A percentile compares a stretch with the other conserved stretches of the same genome.
Evolutionary conservation across 2,797 vertebrate genomes (phyloP).

Genomic region (Intellagama lesueurii): DNA sequence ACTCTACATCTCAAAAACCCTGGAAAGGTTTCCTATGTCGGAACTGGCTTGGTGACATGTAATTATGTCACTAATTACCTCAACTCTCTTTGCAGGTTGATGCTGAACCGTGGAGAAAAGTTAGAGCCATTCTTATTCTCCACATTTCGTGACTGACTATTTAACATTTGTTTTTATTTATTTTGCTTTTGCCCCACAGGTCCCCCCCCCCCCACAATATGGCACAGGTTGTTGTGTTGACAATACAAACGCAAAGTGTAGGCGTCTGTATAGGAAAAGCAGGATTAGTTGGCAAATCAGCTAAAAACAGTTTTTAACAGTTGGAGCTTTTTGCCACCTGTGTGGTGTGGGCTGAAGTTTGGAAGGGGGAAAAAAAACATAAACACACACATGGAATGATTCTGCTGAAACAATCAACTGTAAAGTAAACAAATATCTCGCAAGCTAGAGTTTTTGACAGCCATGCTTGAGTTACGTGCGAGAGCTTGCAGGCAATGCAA

Average conservation of each 20-base stretch:
- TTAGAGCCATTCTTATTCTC: not conserved
- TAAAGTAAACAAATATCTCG: slow-evolving; percentile 61
- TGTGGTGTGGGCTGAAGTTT: not conserved
- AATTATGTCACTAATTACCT: not conserved
- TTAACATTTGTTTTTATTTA: slow-evolving; percentile 55
- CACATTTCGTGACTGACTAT: slow-evolving; percentile 61
- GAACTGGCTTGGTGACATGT: too few relatives aligned
- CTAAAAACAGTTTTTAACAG: slow-evolving; percentile 30
- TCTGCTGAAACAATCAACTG: slow-evolving; percentile 61
- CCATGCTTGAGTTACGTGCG: slow-evolving; percentile 54
- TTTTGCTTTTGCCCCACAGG: slow-evolving; percentile 45
- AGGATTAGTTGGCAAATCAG: slow-evolving; percentile 35
- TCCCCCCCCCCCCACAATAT: not conserved
- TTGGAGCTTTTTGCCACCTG: slow-evolving; percentile 24
- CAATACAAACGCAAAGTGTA: slow-evolving; percentile 46
- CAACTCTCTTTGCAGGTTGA: not conserved
- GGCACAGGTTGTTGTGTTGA: slow-evolving; percentile 59
- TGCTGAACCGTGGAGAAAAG: not conserved
- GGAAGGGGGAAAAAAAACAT: not conserved
- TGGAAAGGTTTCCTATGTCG: too few relatives aligned
- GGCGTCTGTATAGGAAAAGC: slow-evolving; percentile 44
- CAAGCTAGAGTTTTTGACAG: slow-evolving; percentile 60
- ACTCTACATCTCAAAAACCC: too few relatives aligned
- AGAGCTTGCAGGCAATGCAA: slow-evolving; percentile 36
- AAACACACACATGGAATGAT: slow-evolving; percentile 50